Conservation (phyloP, 64 coral and sea anemone species). For the Montipora efflorescens region DNA sequence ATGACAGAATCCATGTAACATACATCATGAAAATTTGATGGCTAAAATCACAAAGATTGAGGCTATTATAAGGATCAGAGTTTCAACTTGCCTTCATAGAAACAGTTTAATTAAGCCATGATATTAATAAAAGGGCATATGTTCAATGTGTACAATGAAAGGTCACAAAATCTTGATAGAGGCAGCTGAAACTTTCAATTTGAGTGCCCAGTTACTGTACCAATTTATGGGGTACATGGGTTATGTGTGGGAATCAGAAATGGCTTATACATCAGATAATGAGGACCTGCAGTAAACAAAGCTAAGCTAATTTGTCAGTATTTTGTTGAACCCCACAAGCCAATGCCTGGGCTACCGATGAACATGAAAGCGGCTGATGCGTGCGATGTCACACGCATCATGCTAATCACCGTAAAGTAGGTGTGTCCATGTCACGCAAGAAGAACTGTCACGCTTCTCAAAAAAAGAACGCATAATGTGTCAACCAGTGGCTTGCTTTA, state of each 20-base stretch:
- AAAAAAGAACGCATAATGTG: too few relatives aligned
- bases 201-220: too few relatives aligned
- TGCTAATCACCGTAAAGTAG: background rate
- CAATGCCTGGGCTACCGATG: background rate
- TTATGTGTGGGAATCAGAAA: too few relatives aligned
- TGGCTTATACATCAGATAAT: too few relatives aligned
- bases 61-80: background rate
- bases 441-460: background rate
- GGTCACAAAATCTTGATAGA: background rate
- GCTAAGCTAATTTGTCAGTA: too few relatives aligned
- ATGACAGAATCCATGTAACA: slow-evolving; percentile 87
- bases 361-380: background rate
- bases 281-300: too few relatives aligned
- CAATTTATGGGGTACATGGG: too few relatives aligned
- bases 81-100: too few relatives aligned
- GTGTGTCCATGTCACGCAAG: slow-evolving; percentile 26
- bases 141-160: background rate
- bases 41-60: background rate
- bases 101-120: too few relatives aligned
- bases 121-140: background rate
- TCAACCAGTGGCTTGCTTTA: too few relatives aligned
- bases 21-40: slow-evolving; percentile 93
- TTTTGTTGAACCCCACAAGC: background rate
- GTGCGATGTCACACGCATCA: background rate
- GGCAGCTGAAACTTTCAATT: background rate